Evolutionary conservation across 2,797 vertebrate genomes (phyloP).

Genomic region (Varecia variegata): DNA sequence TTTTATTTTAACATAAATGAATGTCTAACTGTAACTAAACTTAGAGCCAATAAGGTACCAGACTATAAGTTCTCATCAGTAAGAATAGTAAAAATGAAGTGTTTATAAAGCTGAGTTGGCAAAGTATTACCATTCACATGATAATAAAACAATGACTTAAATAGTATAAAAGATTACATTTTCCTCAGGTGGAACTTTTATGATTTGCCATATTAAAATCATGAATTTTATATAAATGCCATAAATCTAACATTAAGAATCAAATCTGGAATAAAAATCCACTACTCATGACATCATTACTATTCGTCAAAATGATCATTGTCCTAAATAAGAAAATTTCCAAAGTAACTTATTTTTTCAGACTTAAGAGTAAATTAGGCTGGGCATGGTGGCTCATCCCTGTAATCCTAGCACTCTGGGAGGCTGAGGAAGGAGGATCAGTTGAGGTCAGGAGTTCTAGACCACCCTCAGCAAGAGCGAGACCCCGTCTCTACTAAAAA

Average conservation of each 20-base stretch:
- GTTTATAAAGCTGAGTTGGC: neutral
- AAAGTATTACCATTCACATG: neutral
- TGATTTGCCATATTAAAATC: conserved; percentile 36
- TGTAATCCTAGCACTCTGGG: too few relatives aligned
- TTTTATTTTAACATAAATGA: conserved; percentile 26
- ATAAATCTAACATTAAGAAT: conserved; percentile 51
- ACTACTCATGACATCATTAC: neutral
- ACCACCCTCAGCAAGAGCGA: too few relatives aligned
- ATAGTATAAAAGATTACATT: neutral
- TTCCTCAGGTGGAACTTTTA: conserved; percentile 4
- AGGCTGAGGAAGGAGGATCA: too few relatives aligned
- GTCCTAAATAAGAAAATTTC: conserved; percentile 30
- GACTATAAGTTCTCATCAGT: neutral
- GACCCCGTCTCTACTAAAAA: too few relatives aligned
- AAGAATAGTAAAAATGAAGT: neutral
- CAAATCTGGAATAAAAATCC: conserved; percentile 30
- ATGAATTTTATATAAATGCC: conserved; percentile 25
- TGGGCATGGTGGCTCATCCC: too few relatives aligned
- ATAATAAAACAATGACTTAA: neutral
- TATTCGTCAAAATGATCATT: conserved; percentile 37
- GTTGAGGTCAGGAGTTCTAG: too few relatives aligned
- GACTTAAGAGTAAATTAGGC: neutral
- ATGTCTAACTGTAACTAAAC: conserved; percentile 17
- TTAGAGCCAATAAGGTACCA: neutral
- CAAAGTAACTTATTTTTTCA: neutral